Conservation (phyloP, 2,888 invertebrate species). For the Sthenelais limicola region DNA sequence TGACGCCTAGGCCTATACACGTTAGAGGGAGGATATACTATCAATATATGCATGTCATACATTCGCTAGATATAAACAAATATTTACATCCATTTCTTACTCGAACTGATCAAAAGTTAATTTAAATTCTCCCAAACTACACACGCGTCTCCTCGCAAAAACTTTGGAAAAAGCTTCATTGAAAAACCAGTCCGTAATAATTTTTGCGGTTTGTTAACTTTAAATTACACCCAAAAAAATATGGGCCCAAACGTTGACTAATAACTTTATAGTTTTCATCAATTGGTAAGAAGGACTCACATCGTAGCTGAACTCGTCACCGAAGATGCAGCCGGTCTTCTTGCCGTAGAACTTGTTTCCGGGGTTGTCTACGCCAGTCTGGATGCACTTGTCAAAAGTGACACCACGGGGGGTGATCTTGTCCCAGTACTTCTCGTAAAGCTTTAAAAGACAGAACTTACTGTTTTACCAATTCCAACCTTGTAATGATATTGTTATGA, state of each 20-base stretch:
- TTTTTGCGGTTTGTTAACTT: too few species aligned
- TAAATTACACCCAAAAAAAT: neutral
- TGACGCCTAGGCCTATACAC: too few species aligned
- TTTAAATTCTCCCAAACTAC: too few species aligned
- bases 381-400: slow-evolving; percentile 53
- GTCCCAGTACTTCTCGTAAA: slow-evolving; percentile 50
- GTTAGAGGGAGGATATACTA: too few species aligned
- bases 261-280: too few species aligned
- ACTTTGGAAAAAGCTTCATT: neutral
- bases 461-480: too few species aligned
- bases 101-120: neutral
- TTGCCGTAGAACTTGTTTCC: slow-evolving; percentile 48
- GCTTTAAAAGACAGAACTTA: too few species aligned
- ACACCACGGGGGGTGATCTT: slow-evolving; percentile 50
- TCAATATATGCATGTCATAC: too few species aligned
- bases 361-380: slow-evolving; percentile 51
- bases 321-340: slow-evolving; percentile 52
- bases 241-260: neutral
- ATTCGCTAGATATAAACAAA: too few species aligned
- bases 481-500: too few species aligned
- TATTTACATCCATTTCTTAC: neutral
- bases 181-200: neutral
- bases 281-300: neutral
- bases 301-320: slow-evolving; percentile 49
- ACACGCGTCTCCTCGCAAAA: neutral